Evolutionary conservation across 2,113 vertebrate genomes (phyloP).

Genomic region (Trochalopteron elliotii): DNA sequence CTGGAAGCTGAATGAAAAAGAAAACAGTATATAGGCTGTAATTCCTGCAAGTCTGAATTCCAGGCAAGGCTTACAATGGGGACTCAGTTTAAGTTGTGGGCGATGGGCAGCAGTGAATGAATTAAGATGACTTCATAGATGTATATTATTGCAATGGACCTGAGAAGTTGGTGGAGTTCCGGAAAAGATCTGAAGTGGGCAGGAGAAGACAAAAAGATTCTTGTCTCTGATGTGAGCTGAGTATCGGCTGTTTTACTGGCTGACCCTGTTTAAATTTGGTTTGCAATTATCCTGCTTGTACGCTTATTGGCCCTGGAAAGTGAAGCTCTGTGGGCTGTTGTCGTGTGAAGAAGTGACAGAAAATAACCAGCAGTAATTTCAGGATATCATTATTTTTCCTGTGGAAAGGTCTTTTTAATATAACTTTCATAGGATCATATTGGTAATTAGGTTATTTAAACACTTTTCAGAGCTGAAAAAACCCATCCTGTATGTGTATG

Average conservation of each 20-base stretch:
- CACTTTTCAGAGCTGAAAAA: background rate
- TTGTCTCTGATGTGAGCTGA: background rate
- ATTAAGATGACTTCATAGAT: conserved; percentile 30
- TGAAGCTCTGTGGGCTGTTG: background rate
- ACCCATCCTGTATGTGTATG: background rate
- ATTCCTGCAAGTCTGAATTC: conserved; percentile 39
- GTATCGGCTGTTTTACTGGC: background rate
- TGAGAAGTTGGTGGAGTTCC: conserved; percentile 12
- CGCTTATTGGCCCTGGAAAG: background rate
- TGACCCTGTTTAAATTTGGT: conserved; percentile 22
- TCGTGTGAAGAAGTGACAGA: background rate
- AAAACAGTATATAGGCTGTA: conserved; percentile 43
- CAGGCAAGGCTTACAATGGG: conserved; percentile 33
- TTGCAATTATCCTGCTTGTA: background rate
- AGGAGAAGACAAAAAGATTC: conserved; percentile 56
- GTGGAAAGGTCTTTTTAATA: background rate
- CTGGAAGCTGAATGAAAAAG: conserved; percentile 58
- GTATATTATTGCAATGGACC: conserved; percentile 22
- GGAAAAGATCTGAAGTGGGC: conserved; percentile 50
- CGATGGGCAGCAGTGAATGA: conserved; percentile 8
- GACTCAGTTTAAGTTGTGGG: conserved; percentile 43
- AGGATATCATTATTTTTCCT: background rate
- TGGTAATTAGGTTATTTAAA: background rate
- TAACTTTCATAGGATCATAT: background rate
- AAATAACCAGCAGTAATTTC: background rate